Evolutionary conservation across 2,797 vertebrate species (phyloP).

Genomic region (Channa striata): DNA sequence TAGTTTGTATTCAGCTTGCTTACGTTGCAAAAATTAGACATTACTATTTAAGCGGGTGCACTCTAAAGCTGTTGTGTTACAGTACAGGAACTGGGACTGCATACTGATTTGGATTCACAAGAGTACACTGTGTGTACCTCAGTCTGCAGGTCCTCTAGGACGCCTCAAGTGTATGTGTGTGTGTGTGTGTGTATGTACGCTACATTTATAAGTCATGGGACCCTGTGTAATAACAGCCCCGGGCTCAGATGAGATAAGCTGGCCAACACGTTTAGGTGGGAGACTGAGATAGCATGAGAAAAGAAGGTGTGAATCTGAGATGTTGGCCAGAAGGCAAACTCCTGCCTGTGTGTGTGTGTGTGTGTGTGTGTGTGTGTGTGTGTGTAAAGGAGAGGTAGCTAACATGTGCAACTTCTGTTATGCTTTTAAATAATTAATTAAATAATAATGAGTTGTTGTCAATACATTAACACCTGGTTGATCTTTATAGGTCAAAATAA

Average conservation of each 20-base stretch:
- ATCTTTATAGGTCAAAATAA: background rate
- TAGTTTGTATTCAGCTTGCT: background rate
- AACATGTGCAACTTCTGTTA: conserved; percentile 11
- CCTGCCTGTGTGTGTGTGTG: background rate
- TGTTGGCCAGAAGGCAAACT: conserved; percentile 54
- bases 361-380: conserved; percentile 14
- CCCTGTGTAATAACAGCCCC: conserved; percentile 62
- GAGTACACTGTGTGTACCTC: conserved; percentile 15
- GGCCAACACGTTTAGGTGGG: conserved; percentile 62
- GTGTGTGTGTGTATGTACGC: conserved; percentile 18
- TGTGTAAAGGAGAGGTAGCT: background rate
- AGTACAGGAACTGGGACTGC: conserved; percentile 21
- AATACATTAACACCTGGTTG: background rate
- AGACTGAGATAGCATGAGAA: conserved; percentile 63
- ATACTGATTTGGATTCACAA: conserved; percentile 47
- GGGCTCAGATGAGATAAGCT: conserved; percentile 69
- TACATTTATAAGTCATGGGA: conserved; percentile 58
- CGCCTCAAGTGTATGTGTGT: conserved; percentile 21
- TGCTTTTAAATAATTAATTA: background rate
- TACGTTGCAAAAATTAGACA: conserved; percentile 17
- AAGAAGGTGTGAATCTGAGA: conserved; percentile 67
- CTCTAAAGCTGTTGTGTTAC: conserved; percentile 18
- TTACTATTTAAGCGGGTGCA: conserved; percentile 2
- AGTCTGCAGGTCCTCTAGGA: conserved; percentile 30
- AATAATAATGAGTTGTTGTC: background rate